Base-by-base conservation (phyloP, 2,888 invertebrate species). In the Apotomis capreana region DNA sequence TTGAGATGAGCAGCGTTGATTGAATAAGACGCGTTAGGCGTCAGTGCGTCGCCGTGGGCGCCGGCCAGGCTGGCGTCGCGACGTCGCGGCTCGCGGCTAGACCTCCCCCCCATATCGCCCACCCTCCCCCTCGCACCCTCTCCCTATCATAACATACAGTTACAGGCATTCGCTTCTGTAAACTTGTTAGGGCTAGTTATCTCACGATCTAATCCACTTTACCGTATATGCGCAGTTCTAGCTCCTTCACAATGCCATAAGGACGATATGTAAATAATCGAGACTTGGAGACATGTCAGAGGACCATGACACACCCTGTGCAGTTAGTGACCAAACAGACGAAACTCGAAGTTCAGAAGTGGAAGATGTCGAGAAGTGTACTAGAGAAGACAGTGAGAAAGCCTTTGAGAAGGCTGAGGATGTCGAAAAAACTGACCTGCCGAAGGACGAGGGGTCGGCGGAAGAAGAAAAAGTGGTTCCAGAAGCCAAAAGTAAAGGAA, bases 41-140 rank as follows among this genome's bases (percentile, higher is more conserved):
- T 74, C 78, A 80, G 84, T 81, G 79, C 81, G 87, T 81, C 82
- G 84, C 64, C 73, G 78, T 74, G 80, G 92, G 91, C 92, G 91
- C 90, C 93, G 83, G 87, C 79, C 89, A 80, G 91, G 83, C 91
- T 92, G 93, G 92, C 93, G 93, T 89, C 93, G 89, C 87, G 92
- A 85, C 91, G 92, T 87, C 91, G 90, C 87, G 26, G 26, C 26
- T 26, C 26, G 26, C 82, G 78, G 55, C 76, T 69, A 68, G 70
- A 74, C 79, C 77, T 82, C 75, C 80, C 77, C 70, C 75, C 76
- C 73, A n/a, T n/a, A n/a, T n/a, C 70, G 71, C 76, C 77, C 77
- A 74, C 78, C 73, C 74, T 74, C 69, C 74, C 74, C 68, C 76
- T 62, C 69, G 72, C 70, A 49, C 77, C 70, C 68, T 70, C 76